Evolutionary conservation across 2,113 vertebrate genomes (phyloP), one percentile per base, ranked within the genome.

Genomic region (Thunnus maccoyii): DNA sequence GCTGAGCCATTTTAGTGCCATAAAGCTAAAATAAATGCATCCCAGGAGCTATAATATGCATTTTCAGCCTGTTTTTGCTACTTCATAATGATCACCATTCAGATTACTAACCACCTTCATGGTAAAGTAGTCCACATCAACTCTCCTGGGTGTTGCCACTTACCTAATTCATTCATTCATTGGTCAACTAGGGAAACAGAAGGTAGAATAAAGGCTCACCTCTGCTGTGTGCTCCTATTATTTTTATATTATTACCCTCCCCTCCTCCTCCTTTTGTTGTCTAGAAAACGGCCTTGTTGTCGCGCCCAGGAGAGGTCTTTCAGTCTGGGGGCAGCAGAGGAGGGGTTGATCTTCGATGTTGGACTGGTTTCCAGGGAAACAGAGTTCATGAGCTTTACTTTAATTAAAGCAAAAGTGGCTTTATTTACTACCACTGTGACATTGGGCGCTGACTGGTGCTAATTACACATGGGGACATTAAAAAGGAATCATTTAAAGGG

Each of bases 311-410:
- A 83, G 77, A 83, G 52, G 60, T 48, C 58, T 77, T 41, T 32
- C 56, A 56, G 30, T 65, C 61, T 64, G 30, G 12, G 30, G 47
- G 56, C 8, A 8, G 66, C n/a, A 27, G 55, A 27, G 58, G 51
- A 15, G 54, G 18, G 78, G 41, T 47, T 46, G 50, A 57, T 73
- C 30, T 44, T 41, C 6, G 25, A 67, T 71, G 57, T 20, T 72
- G 44, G 73, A 67, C 54, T 36, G 60, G 77, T 87, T 82, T 89
- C 79, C 52, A 73, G 68, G 73, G 81, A 82, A 86, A 73, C 54
- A 15, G 57, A 84, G 68, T 75, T 86, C 56, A 84, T 15, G 6
- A 17, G 10, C 3, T 1, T 67, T 57, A 56, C 54, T 82, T 73
- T 78, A 80, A 3, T 46, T 65, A 52, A 82, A 54, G 56, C 3